Evolutionary conservation across 2,797 vertebrate species (phyloP).

Genomic region (Alcedo quadribrachys): DNA sequence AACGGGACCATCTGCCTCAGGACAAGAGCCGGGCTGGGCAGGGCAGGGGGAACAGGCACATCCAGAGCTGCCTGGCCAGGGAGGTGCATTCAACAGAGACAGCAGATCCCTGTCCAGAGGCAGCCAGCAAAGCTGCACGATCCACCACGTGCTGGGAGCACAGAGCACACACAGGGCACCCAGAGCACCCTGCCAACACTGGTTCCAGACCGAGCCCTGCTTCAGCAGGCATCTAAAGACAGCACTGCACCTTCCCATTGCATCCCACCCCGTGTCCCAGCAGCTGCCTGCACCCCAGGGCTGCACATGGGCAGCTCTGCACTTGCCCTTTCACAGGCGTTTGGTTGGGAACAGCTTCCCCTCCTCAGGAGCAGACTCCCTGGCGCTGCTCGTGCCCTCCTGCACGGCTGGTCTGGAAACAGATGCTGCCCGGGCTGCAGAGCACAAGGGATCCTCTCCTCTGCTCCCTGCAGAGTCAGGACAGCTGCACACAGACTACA

Average conservation of each 20-base stretch:
- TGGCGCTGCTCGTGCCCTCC: accelerated
- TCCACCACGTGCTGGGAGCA: not conserved
- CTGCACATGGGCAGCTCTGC: accelerated
- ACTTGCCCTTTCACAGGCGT: not conserved
- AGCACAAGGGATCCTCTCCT: not conserved
- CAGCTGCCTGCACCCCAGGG: not conserved
- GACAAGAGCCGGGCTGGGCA: accelerated
- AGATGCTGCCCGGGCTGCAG: not conserved
- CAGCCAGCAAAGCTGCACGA: not conserved
- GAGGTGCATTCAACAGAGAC: not conserved
- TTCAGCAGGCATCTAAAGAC: not conserved
- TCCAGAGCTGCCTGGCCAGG: not conserved
- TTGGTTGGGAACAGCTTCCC: not conserved
- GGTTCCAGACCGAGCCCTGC: not conserved
- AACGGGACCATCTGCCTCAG: accelerated
- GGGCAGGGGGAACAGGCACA: not conserved
- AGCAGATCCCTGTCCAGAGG: not conserved
- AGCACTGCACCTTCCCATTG: accelerated
- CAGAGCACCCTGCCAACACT: not conserved
- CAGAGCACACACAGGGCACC: not conserved
- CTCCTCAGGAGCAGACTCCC: accelerated
- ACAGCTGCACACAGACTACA: not conserved
- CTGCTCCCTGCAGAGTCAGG: not conserved
- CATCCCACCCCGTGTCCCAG: not conserved
- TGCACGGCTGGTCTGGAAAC: accelerated